Conservation (phyloP, 1,140 invertebrate species). For the Micrasema minimum region DNA sequence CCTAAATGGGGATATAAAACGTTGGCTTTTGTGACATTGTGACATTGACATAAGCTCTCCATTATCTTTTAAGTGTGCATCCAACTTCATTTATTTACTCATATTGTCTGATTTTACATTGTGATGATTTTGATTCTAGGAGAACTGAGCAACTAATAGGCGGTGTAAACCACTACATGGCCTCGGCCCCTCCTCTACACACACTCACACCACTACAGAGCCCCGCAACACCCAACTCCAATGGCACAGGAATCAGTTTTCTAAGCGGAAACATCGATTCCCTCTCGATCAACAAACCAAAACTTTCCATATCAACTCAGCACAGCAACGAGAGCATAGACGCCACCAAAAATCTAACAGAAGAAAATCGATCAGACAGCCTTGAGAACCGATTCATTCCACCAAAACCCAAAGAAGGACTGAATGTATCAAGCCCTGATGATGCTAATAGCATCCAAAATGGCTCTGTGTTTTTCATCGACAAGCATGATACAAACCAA, state of each 20-base stretch:
- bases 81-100: no score
- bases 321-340: constrained; percentile 48
- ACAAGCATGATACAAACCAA: neutral
- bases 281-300: constrained; percentile 40
- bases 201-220: constrained; percentile 31
- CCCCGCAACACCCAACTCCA: constrained; percentile 15
- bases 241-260: constrained; percentile 41
- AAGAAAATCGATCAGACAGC: constrained; percentile 45
- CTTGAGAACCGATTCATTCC: constrained; percentile 51
- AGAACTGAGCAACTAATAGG: constrained; percentile 66
- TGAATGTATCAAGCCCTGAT: neutral
- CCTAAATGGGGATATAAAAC: no score
- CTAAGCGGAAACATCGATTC: constrained; percentile 44
- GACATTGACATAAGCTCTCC: no score
- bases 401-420: no score
- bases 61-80: no score
- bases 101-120: no score
- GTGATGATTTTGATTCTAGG: no score
- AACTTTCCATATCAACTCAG: constrained; percentile 50
- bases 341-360: constrained; percentile 20
- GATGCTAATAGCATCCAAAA: constrained; percentile 1
- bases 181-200: constrained; percentile 58
- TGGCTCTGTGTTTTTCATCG: constrained; percentile 15
- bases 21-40: no score
- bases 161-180: constrained; percentile 65